These are phyloP conservation scores for Lophius americanus DNA, from an alignment of 2,797 vertebrate species.

Conservation along the genomic window DNA sequence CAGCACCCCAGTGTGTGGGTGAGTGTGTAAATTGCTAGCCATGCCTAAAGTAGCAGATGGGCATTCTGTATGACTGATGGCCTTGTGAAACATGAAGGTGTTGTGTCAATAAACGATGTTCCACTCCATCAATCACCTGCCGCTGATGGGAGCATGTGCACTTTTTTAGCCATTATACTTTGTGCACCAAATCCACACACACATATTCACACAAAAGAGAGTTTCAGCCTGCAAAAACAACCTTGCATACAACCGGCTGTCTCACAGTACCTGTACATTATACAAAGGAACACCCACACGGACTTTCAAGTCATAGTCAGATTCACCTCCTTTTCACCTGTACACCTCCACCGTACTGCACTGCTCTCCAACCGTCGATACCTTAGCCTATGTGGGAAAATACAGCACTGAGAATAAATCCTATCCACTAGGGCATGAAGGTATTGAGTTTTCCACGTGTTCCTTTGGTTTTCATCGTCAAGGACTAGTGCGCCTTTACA, in stretches of 20 bases:
- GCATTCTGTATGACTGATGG: constrained; percentile 75
- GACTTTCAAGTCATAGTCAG: constrained; percentile 16
- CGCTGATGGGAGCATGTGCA: constrained; percentile 67
- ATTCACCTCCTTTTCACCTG: not conserved
- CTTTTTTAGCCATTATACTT: constrained; percentile 53
- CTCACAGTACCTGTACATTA: constrained; percentile 24
- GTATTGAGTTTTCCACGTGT: constrained; percentile 57
- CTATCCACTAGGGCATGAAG: constrained; percentile 55
- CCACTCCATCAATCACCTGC: constrained; percentile 72
- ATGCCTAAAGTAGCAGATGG: constrained; percentile 67
- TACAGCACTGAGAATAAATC: constrained; percentile 54
- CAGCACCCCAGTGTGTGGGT: constrained; percentile 20
- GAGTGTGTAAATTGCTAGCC: constrained; percentile 31
- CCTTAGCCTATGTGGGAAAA: constrained; percentile 43
- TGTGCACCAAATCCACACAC: constrained; percentile 12
- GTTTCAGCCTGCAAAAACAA: too few relatives aligned
- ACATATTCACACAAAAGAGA: too few relatives aligned
- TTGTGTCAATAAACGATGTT: constrained; percentile 80
- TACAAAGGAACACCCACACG: constrained; percentile 45
- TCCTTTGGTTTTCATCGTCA: constrained; percentile 33
- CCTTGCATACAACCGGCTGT: not conserved
- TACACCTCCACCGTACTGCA: constrained; percentile 6
- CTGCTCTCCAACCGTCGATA: constrained; percentile 2
- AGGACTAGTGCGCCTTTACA: constrained; percentile 9
- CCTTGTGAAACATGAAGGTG: constrained; percentile 79